Evolutionary conservation across 2,797 vertebrate species (phyloP), one percentile per base, ranked within the genome.

Genomic region (Acridotheres tristis): DNA sequence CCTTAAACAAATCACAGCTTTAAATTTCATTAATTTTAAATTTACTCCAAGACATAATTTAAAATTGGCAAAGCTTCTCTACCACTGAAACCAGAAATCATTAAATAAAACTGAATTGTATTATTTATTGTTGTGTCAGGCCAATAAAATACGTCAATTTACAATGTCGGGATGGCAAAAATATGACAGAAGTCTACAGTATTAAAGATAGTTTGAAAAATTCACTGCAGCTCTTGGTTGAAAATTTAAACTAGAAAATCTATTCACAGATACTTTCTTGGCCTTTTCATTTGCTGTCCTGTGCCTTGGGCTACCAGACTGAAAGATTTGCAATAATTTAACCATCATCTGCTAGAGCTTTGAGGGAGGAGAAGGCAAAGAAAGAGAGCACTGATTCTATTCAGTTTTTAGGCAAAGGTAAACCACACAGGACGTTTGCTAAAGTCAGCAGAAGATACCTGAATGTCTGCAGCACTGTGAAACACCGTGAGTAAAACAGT

Each of bases 21-120:
- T 96, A 95, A 95, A 96, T 96, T 94, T 96, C 95, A 96, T 97
- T 95, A 95, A 93, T 97, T 97, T 94, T 91, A 95, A 96, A 97
- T 97, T 96, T 95, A 94, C 90, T 95, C 76, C 58, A 58, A 95
- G 93, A 96, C 57, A 69, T 95, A 97, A 96, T 96, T 97, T 94
- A 94, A 95, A 95, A 93, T 71, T 89, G 89, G 91, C 92, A 87
- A 94, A 93, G 72, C 57, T 91, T 87, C 87, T 58, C 58, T 68
- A 62, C 51, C 32, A 34, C 53, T 75, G 69, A 81, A 95, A 96
- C 57, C 27, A 89, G 75, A 93, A 96, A 94, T 93, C 61, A 90
- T 90, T 96, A 91, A 86, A 89, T 73, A 93, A 91, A 93, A 89
- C 34, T 21, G 53, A 89, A 85, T 66, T 61, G 51, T 86, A 88